Evolutionary conservation across 2,797 vertebrate species (phyloP).

Genomic region (Galago senegalensis): DNA sequence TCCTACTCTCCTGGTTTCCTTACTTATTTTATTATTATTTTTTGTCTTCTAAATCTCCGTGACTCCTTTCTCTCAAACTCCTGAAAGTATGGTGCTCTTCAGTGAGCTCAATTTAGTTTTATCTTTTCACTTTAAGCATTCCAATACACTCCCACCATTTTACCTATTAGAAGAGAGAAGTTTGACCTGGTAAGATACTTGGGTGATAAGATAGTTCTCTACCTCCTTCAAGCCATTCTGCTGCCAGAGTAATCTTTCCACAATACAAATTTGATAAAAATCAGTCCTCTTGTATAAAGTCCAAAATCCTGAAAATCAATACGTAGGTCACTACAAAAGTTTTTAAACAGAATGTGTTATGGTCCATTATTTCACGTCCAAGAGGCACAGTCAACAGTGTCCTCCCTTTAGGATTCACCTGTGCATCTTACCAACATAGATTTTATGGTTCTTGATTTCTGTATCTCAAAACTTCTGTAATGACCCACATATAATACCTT

Average conservation of each 20-base stretch:
- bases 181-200: neutral
- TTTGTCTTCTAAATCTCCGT: neutral
- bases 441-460: too few species aligned
- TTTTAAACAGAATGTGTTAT: too few species aligned
- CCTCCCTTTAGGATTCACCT: too few species aligned
- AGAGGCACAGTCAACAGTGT: too few species aligned
- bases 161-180: neutral
- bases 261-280: conserved; percentile 49
- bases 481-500: neutral
- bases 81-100: conserved; percentile 21
- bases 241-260: conserved; percentile 49
- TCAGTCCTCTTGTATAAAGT: conserved; percentile 31
- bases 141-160: neutral
- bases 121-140: conserved; percentile 7
- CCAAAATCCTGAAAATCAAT: conserved; percentile 63
- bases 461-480: too few species aligned
- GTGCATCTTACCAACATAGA: too few species aligned
- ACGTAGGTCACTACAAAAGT: too few species aligned
- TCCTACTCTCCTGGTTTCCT: neutral
- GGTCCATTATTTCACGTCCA: too few species aligned
- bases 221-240: neutral
- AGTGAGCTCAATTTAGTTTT: conserved; percentile 10
- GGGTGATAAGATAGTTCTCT: neutral
- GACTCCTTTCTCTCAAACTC: conserved; percentile 25
- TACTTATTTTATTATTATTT: neutral